Evolutionary conservation across 2,797 vertebrate genomes (phyloP).

Genomic region (Epinephelus coioides): DNA sequence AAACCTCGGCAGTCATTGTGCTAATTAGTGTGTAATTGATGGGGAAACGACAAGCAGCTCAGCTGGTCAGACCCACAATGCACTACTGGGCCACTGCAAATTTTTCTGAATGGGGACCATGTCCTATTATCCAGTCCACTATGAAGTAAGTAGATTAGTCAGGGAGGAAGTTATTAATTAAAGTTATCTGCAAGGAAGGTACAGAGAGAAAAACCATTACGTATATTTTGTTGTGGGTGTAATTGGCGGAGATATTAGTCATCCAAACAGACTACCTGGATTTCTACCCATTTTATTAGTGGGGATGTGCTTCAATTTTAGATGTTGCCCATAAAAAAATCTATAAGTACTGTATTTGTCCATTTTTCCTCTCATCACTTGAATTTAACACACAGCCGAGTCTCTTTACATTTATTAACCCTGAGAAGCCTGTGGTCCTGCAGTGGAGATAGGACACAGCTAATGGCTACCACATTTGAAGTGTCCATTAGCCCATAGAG

Average conservation of each 20-base stretch:
- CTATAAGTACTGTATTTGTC: background rate
- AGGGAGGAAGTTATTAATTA: conserved; percentile 70
- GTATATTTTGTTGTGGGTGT: conserved; percentile 10
- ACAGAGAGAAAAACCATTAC: background rate
- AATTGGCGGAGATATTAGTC: conserved; percentile 1
- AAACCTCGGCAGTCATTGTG: conserved; percentile 83
- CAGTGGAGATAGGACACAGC: conserved; percentile 65
- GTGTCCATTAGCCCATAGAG: conserved; percentile 83
- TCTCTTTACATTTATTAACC: conserved; percentile 53
- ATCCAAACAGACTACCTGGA: background rate
- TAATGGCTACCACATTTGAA: conserved; percentile 83
- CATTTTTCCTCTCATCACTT: conserved; percentile 7
- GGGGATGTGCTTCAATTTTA: conserved; percentile 10
- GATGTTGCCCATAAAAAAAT: conserved; percentile 2
- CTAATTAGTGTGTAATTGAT: conserved; percentile 87
- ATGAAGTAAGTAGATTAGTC: conserved; percentile 66
- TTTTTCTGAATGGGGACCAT: conserved; percentile 56
- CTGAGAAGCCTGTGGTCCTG: conserved; percentile 36
- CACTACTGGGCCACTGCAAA: conserved; percentile 45
- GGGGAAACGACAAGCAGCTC: conserved; percentile 79
- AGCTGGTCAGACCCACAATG: conserved; percentile 64
- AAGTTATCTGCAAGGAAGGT: conserved; percentile 44
- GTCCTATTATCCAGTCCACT: conserved; percentile 61
- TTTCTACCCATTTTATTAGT: conserved; percentile 1
- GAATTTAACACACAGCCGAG: conserved; percentile 9